These are phyloP conservation scores for Loris lydekkerianus DNA, from an alignment of 2,797 vertebrate species.

Conservation along the genomic window DNA sequence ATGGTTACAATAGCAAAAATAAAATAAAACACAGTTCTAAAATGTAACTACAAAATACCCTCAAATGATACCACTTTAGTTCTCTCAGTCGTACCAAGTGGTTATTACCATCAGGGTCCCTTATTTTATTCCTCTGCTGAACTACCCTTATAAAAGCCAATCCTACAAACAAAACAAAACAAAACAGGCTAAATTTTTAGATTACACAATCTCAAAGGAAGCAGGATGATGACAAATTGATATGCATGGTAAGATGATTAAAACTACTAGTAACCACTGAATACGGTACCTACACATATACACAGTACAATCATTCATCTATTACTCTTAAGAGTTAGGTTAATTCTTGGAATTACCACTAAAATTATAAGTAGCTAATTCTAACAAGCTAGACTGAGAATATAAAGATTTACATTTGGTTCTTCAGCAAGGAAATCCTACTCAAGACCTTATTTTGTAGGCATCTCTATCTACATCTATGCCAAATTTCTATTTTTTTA, in stretches of 20 bases:
- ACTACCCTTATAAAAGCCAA: slow-evolving; percentile 21
- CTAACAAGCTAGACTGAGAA: background rate
- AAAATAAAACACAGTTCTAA: background rate
- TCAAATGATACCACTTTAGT: background rate
- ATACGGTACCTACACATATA: background rate
- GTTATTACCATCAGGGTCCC: background rate
- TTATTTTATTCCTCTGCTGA: background rate
- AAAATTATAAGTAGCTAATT: background rate
- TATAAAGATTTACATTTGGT: background rate
- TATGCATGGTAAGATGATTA: background rate
- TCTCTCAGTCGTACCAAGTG: background rate
- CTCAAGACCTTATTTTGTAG: slow-evolving; percentile 6
- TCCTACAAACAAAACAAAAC: background rate
- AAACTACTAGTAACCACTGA: background rate
- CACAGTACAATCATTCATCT: background rate
- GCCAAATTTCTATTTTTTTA: background rate
- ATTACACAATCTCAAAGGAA: background rate
- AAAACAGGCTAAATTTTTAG: background rate
- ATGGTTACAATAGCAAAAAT: background rate
- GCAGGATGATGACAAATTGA: background rate
- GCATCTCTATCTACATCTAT: background rate
- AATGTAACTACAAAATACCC: background rate
- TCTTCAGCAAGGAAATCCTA: background rate
- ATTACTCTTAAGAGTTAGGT: background rate
- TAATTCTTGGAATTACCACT: background rate